Evolutionary conservation across 2,113 vertebrate species (phyloP), one percentile per base, ranked within the genome.

Genomic region (Nipponia nippon): DNA sequence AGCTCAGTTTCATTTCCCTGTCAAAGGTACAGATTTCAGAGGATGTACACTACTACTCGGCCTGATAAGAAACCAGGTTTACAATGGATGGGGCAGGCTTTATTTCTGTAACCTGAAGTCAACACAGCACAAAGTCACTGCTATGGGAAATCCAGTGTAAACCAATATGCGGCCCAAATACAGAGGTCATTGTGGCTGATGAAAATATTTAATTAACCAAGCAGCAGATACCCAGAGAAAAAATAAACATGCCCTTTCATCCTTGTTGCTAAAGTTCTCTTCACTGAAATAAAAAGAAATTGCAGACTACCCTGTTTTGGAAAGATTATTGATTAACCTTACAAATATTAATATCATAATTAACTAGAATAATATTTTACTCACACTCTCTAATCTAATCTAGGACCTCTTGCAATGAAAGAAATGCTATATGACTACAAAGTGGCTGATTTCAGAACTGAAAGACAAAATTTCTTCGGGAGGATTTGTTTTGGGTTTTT

Each of bases 191-290:
- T 40, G 29, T 44, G 69, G 72, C n/a, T 10, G 72, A 86, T 75
- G 77, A 97, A 96, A 97, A 88, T 92, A 95, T 62, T 95, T 96
- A 56, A 97, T 94, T 77, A 97, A 83, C 67, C 83, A 96, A 96
- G 95, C 94, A 88, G 59, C 81, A 90, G 86, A 80, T 81, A 92
- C 34, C 70, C 62, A 77, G 40, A 73, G 73, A 36, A 94, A 96
- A 97, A 97, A 96, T 88, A 97, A 97, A 96, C 38, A 34, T 23
- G 36, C 6, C 56, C 75, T 97, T 96, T 92, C 58, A 92, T 83
- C 90, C 52, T 65, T 50, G 34, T 59, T 87, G 65, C 63, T 59
- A 87, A 62, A 83, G 61, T 83, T 88, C 55, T 89, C 58, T 93
- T 89, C 46, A 80, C 29, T 52, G 55, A 95, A 93, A 97, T 83